Percentiles rank a stretch among this genome's conserved stretches.
Conservation (phyloP, 1,140 invertebrate genomes). For the Druon quercuslanigerum region DNA sequence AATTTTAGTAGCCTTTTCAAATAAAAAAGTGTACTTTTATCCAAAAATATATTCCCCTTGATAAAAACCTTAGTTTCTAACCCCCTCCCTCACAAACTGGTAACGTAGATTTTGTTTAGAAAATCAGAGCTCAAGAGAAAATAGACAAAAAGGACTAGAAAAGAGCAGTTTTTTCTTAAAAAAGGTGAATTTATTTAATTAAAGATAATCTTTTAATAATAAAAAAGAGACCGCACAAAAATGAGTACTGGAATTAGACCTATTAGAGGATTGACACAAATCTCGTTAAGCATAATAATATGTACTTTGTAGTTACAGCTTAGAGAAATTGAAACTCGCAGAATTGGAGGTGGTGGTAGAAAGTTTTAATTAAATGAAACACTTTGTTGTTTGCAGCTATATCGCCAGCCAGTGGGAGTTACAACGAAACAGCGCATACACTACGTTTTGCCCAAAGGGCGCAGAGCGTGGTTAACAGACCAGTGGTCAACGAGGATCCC, state of each 20-base stretch:
- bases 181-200: background rate
- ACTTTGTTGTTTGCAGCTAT: slow-evolving; percentile 76
- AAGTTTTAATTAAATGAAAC: slow-evolving; percentile 44
- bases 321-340: slow-evolving; percentile 28
- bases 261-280: slow-evolving; percentile 27
- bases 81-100: no score
- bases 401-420: slow-evolving; percentile 81
- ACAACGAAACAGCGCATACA: slow-evolving; percentile 84
- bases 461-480: slow-evolving; percentile 82
- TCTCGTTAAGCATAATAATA: slow-evolving; percentile 7
- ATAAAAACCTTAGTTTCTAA: no score
- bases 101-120: background rate
- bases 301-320: slow-evolving; percentile 29
- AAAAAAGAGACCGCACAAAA: background rate
- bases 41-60: no score
- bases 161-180: background rate
- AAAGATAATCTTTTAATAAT: background rate
- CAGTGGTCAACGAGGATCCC: slow-evolving; percentile 81
- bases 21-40: no score
- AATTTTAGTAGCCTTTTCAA: no score
- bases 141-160: background rate
- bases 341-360: slow-evolving; percentile 21
- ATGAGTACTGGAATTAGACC: background rate
- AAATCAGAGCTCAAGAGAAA: slow-evolving; percentile 16
- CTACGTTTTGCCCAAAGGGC: slow-evolving; percentile 82